Percentiles rank a stretch among this genome's conserved stretches.
These are phyloP conservation scores for Metalampra italica DNA, from an alignment of 2,888 invertebrate species.

Conservation along the genomic window DNA sequence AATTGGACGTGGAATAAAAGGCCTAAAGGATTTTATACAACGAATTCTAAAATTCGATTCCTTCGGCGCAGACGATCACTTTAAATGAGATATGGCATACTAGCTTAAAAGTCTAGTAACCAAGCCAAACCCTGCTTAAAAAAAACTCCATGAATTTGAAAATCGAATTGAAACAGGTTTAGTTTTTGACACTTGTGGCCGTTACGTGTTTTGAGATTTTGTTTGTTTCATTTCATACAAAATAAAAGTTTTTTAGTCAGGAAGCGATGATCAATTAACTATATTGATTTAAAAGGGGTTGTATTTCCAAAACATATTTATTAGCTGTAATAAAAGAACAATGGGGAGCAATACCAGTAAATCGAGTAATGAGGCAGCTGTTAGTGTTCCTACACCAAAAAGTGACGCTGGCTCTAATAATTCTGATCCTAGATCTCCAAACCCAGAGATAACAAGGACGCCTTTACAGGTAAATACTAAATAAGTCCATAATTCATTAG, in stretches of 20 bases:
- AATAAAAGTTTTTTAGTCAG: neutral
- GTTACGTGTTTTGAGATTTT: conserved; percentile 56
- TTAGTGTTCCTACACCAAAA: conserved; percentile 39
- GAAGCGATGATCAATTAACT: conserved; percentile 1
- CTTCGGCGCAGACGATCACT: too few relatives aligned
- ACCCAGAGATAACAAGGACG: conserved; percentile 77
- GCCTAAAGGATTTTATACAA: too few relatives aligned
- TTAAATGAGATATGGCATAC: too few relatives aligned
- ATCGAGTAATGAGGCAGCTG: conserved; percentile 37
- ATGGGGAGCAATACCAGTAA: conserved; percentile 72
- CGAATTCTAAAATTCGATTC: too few relatives aligned
- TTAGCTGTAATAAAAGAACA: conserved; percentile 11
- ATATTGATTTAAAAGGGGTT: neutral
- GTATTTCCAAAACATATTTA: neutral
- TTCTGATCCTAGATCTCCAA: conserved; percentile 80
- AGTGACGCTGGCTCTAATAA: conserved; percentile 42
- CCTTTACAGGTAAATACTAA: conserved; percentile 75
- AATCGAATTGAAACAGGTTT: conserved; percentile 45
- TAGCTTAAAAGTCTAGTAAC: too few relatives aligned
- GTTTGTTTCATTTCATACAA: conserved; percentile 2
- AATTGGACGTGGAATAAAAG: too few relatives aligned
- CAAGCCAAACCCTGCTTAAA: too few relatives aligned
- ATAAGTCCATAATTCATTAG: neutral
- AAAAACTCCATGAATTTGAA: conserved; percentile 35
- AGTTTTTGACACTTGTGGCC: conserved; percentile 55